Evolutionary conservation across 1,140 invertebrate genomes (phyloP).

Genomic region (Meloidogyne chitwoodi): DNA sequence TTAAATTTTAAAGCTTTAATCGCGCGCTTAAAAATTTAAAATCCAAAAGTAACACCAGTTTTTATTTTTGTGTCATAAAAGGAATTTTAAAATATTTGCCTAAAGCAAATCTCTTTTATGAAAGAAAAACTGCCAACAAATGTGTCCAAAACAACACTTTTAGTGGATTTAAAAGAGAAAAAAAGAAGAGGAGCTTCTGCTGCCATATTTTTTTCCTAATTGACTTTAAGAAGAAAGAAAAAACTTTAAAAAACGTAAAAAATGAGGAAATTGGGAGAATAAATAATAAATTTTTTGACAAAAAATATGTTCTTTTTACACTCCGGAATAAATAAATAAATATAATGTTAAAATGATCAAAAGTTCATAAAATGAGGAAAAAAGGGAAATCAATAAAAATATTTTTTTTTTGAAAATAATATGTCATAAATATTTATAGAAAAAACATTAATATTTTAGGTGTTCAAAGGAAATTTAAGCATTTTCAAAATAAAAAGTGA

Average conservation of each 20-base stretch:
- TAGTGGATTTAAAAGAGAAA: not conserved
- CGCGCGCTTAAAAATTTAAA: too few species aligned
- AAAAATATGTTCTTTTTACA: not conserved
- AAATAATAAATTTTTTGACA: not conserved
- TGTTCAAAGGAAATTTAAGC: not conserved
- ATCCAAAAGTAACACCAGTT: not conserved
- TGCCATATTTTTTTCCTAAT: not conserved
- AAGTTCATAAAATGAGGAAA: not conserved
- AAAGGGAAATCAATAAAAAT: not conserved
- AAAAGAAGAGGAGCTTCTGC: not conserved
- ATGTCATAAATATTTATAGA: not conserved
- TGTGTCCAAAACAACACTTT: not conserved
- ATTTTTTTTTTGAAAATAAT: not conserved
- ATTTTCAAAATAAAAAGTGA: not conserved
- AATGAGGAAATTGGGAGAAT: not conserved
- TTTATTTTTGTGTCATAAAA: not conserved
- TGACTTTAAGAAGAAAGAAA: not conserved
- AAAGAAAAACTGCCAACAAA: not conserved
- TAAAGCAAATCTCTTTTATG: not conserved
- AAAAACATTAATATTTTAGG: too few species aligned
- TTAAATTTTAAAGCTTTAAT: too few species aligned
- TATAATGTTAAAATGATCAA: not conserved
- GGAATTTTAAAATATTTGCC: not conserved
- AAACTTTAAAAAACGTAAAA: not conserved
- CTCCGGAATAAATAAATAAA: not conserved